These are phyloP conservation scores for Paralichthys olivaceus DNA, from an alignment of 2,113 vertebrate genomes.

Conservation along the genomic window DNA sequence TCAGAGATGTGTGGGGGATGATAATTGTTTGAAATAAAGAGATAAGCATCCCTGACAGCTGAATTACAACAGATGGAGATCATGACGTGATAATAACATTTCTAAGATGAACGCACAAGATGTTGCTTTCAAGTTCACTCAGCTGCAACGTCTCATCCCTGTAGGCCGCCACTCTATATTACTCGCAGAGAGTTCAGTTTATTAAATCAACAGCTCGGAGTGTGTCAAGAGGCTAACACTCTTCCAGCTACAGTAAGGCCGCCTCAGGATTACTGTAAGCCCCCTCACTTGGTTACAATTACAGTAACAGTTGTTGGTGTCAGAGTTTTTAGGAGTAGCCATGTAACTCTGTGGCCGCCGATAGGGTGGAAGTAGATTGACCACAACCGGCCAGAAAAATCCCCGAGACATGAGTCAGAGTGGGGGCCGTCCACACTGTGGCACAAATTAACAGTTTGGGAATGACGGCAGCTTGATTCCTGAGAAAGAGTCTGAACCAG, in stretches of 20 bases:
- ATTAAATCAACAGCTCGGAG: conserved; percentile 38
- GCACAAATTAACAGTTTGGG: conserved; percentile 58
- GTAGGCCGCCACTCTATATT: conserved; percentile 2
- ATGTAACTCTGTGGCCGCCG: conserved; percentile 56
- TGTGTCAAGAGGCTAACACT: conserved; percentile 28
- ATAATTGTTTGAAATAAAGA: conserved; percentile 50
- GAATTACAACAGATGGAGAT: conserved; percentile 8
- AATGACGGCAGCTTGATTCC: conserved; percentile 21
- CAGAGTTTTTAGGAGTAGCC: conserved; percentile 41
- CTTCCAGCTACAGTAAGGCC: conserved; percentile 38
- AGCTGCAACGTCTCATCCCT: conserved; percentile 16
- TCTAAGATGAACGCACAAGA: not conserved
- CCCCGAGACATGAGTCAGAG: conserved; percentile 69
- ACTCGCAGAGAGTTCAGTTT: conserved; percentile 21
- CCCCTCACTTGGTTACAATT: conserved; percentile 41
- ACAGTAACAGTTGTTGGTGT: conserved; percentile 61
- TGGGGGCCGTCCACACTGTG: conserved; percentile 43
- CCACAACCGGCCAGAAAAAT: conserved; percentile 67
- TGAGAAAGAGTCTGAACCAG: conserved; percentile 1
- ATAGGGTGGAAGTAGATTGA: conserved; percentile 54
- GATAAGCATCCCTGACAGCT: not conserved
- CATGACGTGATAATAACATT: not conserved
- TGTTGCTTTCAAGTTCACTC: conserved; percentile 21
- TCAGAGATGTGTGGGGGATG: conserved; percentile 10
- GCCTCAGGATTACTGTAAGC: conserved; percentile 57